Percentiles rank a stretch among this genome's conserved stretches.
Conservation (phyloP, 1,140 invertebrate species). For the Cotesia vestalis region DNA sequence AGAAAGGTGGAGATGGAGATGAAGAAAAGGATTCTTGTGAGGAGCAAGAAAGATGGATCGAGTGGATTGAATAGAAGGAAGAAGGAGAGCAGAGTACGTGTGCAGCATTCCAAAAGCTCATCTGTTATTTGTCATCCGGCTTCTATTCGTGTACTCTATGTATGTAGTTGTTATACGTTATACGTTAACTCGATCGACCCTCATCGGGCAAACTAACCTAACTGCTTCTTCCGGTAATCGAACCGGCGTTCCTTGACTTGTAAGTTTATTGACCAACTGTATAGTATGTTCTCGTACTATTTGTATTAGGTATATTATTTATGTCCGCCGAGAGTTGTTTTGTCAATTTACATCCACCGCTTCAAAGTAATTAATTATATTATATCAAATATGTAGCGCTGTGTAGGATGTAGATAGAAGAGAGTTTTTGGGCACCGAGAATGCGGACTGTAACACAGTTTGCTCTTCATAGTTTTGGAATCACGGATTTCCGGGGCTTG, state of each 20-base stretch:
- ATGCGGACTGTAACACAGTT: too few species aligned
- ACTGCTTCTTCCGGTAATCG: constrained; percentile 49
- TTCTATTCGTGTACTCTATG: constrained; percentile 16
- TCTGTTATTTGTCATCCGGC: constrained; percentile 59
- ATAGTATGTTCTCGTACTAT: too few species aligned
- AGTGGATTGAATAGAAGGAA: constrained; percentile 18
- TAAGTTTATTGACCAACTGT: constrained; percentile 18
- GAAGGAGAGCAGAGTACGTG: constrained; percentile 45
- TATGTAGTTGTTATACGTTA: constrained; percentile 43
- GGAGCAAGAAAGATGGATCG: constrained; percentile 1
- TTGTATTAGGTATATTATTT: too few species aligned
- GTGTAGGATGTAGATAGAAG: too few species aligned
- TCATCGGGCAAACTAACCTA: constrained; percentile 50
- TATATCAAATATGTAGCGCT: too few species aligned
- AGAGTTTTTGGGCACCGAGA: too few species aligned
- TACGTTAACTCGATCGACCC: constrained; percentile 55
- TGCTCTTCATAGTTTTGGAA: too few species aligned
- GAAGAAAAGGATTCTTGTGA: background rate
- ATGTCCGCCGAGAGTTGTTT: too few species aligned
- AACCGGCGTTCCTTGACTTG: constrained; percentile 42
- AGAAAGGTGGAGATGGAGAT: background rate
- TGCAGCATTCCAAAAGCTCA: constrained; percentile 53
- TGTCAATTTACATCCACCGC: too few species aligned
- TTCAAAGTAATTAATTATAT: too few species aligned
- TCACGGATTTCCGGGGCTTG: background rate